These are phyloP conservation scores for Aphis craccivora DNA, from an alignment of 1,140 invertebrate species.

Conservation along the genomic window DNA sequence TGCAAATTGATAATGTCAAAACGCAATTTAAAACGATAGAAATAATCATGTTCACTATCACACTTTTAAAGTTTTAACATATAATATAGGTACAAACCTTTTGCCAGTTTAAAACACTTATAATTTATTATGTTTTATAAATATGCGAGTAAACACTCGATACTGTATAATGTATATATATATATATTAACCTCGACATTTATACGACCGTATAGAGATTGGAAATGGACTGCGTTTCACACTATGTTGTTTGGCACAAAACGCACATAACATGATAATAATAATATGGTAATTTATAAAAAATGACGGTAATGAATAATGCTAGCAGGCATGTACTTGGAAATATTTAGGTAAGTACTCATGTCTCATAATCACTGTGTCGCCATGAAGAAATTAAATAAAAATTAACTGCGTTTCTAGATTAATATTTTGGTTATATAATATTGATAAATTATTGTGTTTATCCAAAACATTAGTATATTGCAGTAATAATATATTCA, in stretches of 20 bases:
- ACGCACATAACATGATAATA: background rate
- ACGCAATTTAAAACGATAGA: background rate
- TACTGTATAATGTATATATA: background rate
- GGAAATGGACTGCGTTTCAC: background rate
- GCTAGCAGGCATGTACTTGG: background rate
- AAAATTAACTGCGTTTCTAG: background rate
- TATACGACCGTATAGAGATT: conserved; percentile 35
- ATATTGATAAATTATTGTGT: background rate
- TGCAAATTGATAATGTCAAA: conserved; percentile 5
- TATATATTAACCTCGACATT: conserved; percentile 41
- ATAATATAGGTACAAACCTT: background rate
- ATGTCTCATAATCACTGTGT: background rate
- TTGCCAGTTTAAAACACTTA: background rate
- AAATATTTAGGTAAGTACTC: conserved; percentile 5
- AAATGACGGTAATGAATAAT: conserved; percentile 15
- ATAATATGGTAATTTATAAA: conserved; percentile 25
- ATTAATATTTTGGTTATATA: background rate
- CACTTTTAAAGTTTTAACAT: background rate
- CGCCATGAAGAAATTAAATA: conserved; percentile 3
- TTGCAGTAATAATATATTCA: background rate
- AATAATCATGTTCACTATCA: background rate
- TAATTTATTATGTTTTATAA: background rate
- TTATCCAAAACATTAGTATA: background rate
- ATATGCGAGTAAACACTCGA: background rate
- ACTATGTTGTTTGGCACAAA: background rate